Percentiles rank a stretch among this genome's conserved stretches.
phyloP scores from a whole-genome alignment of 2,888 invertebrate species.

The Hemicrepidius hirtus region DNA sequence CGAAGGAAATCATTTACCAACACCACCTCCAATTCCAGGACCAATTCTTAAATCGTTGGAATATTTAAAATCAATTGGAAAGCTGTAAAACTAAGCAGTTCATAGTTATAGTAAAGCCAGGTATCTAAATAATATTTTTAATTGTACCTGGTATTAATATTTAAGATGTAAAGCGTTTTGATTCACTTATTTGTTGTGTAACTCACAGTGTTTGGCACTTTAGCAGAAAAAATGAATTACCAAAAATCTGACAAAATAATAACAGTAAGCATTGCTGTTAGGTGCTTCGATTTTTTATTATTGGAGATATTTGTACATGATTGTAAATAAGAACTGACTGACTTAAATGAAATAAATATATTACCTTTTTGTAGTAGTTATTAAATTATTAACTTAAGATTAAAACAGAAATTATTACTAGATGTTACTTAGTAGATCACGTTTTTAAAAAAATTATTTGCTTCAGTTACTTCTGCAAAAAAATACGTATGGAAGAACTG shows the following conservation, averaged over 20 bases:
- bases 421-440: no score
- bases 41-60: slow-evolving; percentile 62
- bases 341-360: slow-evolving; percentile 1
- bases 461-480: no score
- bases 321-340: slow-evolving; percentile 16
- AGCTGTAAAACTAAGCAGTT: slow-evolving; percentile 38
- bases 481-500: no score
- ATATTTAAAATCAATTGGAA: slow-evolving; percentile 51
- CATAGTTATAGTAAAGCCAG: not conserved
- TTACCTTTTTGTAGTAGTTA: not conserved
- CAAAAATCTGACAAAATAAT: not conserved
- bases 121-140: not conserved
- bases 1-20: slow-evolving; percentile 74
- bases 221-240: not conserved
- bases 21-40: slow-evolving; percentile 68
- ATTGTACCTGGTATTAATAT: not conserved
- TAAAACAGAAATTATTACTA: no score
- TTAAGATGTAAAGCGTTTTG: not conserved
- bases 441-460: no score
- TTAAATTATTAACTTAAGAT: no score
- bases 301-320: slow-evolving; percentile 2
- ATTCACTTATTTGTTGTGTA: not conserved
- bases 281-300: no score
- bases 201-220: not conserved
- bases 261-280: not conserved